These are phyloP conservation scores for Pachydiplax longipennis DNA, from an alignment of 2,888 invertebrate genomes.

Conservation along the genomic window DNA sequence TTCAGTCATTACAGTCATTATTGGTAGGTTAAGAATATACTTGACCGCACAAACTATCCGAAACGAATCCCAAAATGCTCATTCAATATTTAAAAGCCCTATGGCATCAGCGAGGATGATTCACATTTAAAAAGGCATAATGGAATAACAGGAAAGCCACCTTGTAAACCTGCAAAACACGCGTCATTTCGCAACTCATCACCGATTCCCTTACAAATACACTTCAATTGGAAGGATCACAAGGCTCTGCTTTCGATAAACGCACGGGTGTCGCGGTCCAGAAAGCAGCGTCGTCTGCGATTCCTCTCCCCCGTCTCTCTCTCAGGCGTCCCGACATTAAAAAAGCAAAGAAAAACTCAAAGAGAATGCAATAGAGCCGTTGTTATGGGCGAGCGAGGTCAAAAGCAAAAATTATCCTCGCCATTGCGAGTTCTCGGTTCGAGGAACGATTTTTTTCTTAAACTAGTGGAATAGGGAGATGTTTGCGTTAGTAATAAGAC, in stretches of 20 bases:
- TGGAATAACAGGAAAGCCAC: too few relatives aligned
- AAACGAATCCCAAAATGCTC: too few relatives aligned
- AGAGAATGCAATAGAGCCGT: not conserved
- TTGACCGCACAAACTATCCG: too few relatives aligned
- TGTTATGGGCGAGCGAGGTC: conserved; percentile 29
- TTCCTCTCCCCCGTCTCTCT: not conserved
- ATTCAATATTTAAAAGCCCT: too few relatives aligned
- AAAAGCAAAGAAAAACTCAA: not conserved
- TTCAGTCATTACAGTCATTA: too few relatives aligned
- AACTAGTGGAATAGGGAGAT: conserved; percentile 35
- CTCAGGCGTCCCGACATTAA: not conserved
- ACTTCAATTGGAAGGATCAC: too few relatives aligned
- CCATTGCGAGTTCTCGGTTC: conserved; percentile 36
- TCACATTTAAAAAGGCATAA: too few relatives aligned
- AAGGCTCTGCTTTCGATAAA: not conserved
- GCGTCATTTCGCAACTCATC: too few relatives aligned
- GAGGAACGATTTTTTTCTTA: conserved; percentile 1
- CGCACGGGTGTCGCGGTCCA: not conserved
- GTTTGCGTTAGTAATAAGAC: conserved; percentile 42
- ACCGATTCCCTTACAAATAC: too few relatives aligned
- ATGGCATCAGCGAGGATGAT: too few relatives aligned
- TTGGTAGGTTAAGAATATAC: too few relatives aligned
- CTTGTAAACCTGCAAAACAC: too few relatives aligned
- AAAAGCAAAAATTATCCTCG: conserved; percentile 42
- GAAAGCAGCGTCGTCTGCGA: conserved; percentile 5